Conservation (phyloP, 2,888 invertebrate species). For the Hemistola chrysoprasaria region DNA sequence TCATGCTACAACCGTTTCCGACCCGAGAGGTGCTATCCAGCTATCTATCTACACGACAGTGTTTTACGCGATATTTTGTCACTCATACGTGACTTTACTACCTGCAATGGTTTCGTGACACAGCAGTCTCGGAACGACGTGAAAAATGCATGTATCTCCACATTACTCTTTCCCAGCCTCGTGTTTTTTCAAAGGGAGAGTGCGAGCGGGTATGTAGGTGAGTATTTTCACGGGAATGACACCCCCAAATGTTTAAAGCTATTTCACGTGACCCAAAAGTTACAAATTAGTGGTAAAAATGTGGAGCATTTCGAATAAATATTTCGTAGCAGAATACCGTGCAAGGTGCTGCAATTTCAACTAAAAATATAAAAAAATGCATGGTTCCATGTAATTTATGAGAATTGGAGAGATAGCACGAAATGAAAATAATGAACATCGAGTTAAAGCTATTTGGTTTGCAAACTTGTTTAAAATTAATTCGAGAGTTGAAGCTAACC, state of each 20-base stretch:
- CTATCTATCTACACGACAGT: too few relatives aligned
- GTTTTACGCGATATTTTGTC: constrained; percentile 32
- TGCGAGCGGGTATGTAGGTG: constrained; percentile 24
- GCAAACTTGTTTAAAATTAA: not conserved
- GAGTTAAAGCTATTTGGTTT: not conserved
- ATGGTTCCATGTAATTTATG: not conserved
- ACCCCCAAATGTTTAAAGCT: constrained; percentile 19
- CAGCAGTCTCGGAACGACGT: constrained; percentile 34
- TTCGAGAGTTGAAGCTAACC: not conserved
- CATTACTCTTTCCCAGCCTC: constrained; percentile 46
- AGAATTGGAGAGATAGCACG: constrained; percentile 2
- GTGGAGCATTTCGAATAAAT: constrained; percentile 15
- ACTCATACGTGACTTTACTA: constrained; percentile 38
- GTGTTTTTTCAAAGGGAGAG: constrained; percentile 38
- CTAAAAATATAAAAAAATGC: not conserved
- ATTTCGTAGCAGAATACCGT: constrained; percentile 5
- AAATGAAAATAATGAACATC: constrained; percentile 1
- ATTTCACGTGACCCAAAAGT: constrained; percentile 15
- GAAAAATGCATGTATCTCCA: constrained; percentile 48
- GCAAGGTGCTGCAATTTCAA: not conserved
- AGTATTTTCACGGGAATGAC: constrained; percentile 27
- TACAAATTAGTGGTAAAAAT: constrained; percentile 21
- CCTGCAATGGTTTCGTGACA: constrained; percentile 37
- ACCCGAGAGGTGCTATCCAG: too few relatives aligned
- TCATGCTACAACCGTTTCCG: constrained; percentile 25